Evolutionary conservation across 64 coral and sea anemone genomes (phyloP), one percentile per base, ranked within the genome.

Genomic region (Catalaphyllia jardinei): DNA sequence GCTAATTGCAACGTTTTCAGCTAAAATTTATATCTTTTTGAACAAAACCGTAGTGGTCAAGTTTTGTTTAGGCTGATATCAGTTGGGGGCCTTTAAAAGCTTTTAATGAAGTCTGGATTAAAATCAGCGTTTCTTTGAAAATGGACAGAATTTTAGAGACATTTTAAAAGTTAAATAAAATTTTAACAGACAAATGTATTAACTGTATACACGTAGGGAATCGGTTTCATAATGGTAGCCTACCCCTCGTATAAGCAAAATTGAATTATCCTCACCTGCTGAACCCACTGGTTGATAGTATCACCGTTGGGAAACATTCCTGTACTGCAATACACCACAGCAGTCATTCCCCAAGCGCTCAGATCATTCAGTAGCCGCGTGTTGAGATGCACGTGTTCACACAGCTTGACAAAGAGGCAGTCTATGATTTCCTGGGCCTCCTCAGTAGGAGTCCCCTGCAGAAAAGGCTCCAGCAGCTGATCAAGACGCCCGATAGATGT

Each of bases 381-480:
- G 77, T 96, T 96, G 42, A 90, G 42, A 29, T 96, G 79, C 4
- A 90, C 94, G 22, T 86, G 94, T 19, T 96, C 94, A 90, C 94
- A 86, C 2, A 96, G 82, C 69, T 96, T 96, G 30, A 96, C 83
- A 57, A 90, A 96, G 15, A 96, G 77, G 71, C 94, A 96, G 50
- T 96, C 94, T 10, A 96, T 96, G 10, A 96, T 76, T 60, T 96
- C 94, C 60, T 96, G 94, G 8, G 94, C 94, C 51, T 96, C 90
- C 10, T 87, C 91, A 71, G 14, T 2, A 39, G 87, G 8, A 1
- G 94, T 87, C 0, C n/a, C 65, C 9, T 72, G 6, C 2, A 90
- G 57, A 62, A 93, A 96, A 0, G 94, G 94, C 35, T 90, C 35
- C 10, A 96, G 71, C 0, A 96, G 6, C 31, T 96, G 87, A 89